Evolutionary conservation across 2,888 invertebrate species (phyloP).

Genomic region (Oxytorus armatus): DNA sequence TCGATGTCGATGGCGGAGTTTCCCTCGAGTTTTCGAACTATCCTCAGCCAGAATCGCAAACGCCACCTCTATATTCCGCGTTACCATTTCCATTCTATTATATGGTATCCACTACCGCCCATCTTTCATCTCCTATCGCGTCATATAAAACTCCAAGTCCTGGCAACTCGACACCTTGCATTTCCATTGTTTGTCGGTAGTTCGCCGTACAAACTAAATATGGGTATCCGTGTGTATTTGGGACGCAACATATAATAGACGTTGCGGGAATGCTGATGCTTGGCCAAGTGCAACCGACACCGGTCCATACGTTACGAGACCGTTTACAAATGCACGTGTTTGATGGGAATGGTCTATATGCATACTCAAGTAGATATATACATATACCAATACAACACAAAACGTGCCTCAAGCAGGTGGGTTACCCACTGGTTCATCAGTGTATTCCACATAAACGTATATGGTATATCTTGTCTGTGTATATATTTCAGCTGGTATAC

Average conservation of each 20-base stretch:
- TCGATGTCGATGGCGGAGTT: conserved; percentile 3
- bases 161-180: conserved; percentile 38
- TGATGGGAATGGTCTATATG: conserved; percentile 10
- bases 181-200: conserved; percentile 24
- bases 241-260: conserved; percentile 10
- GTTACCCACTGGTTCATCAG: conserved; percentile 16
- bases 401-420: conserved; percentile 26
- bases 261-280: conserved; percentile 52
- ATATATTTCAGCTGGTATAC: conserved; percentile 49
- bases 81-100: background rate
- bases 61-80: background rate
- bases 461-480: conserved; percentile 12
- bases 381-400: conserved; percentile 10
- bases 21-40: background rate
- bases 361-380: background rate
- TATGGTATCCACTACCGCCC: conserved; percentile 9
- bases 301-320: conserved; percentile 50
- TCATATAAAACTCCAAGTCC: conserved; percentile 28
- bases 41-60: background rate
- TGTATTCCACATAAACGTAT: conserved; percentile 22
- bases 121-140: conserved; percentile 41
- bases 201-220: background rate
- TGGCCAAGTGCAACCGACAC: conserved; percentile 51
- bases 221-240: background rate
- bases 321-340: conserved; percentile 44